A percentile compares a stretch with the other conserved stretches of the same genome.
phyloP scores from a whole-genome alignment of 2,113 vertebrate genomes.

The Sturnus vulgaris region DNA sequence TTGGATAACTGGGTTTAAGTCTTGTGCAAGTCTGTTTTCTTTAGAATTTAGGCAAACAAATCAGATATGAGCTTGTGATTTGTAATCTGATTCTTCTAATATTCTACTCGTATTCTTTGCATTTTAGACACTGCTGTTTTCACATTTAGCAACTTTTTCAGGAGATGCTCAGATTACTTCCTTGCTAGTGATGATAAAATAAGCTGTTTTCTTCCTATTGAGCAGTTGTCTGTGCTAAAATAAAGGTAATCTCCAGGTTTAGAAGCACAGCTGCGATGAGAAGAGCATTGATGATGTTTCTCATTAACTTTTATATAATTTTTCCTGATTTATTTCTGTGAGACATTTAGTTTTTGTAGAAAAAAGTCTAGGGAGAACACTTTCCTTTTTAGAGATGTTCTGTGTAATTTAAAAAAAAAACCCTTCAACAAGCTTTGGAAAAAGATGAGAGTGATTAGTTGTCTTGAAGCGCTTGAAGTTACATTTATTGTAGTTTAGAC shows the following conservation, averaged over 20 bases:
- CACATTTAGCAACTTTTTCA: background rate
- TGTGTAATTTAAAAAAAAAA: rapidly evolving
- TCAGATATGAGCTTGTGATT: background rate
- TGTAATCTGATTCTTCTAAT: background rate
- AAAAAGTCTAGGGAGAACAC: background rate
- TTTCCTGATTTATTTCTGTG: background rate
- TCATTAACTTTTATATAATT: background rate
- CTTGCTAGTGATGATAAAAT: background rate
- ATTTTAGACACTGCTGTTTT: background rate
- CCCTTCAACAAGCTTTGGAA: background rate
- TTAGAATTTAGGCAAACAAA: background rate
- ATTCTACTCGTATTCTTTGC: background rate
- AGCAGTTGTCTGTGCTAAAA: background rate
- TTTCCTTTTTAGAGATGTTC: background rate
- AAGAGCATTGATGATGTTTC: background rate
- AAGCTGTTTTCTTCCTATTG: background rate
- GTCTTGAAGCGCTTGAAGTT: background rate
- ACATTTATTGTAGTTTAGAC: background rate
- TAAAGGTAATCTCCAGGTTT: background rate
- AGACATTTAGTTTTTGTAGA: background rate
- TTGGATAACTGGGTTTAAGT: background rate
- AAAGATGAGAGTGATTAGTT: background rate
- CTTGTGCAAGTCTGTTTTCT: background rate
- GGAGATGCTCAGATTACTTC: background rate
- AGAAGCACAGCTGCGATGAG: background rate